Percentiles rank a stretch among this genome's conserved stretches.
Conservation (phyloP, 23 tunicate species). For the Trididemnum clinides region DNA sequence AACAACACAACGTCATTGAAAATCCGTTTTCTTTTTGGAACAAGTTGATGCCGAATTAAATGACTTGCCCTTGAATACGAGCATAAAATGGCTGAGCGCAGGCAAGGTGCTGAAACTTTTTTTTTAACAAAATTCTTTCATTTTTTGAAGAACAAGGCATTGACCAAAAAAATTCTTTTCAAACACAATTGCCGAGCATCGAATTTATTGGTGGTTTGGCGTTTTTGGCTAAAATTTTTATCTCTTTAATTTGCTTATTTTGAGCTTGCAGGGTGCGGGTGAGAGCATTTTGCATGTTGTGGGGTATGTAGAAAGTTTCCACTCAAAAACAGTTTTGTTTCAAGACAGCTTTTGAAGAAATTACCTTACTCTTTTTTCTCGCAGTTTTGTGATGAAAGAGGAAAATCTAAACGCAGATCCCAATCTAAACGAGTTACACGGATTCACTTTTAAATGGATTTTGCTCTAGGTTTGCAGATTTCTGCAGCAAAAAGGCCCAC, state of each 20-base stretch:
- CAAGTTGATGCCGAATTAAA: slow-evolving; percentile 11
- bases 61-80: neutral
- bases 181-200: slow-evolving; percentile 21
- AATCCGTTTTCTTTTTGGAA: neutral
- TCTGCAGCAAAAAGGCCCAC: neutral
- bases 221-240: neutral
- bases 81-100: slow-evolving; percentile 25
- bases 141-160: slow-evolving; percentile 5
- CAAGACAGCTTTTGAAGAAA: neutral
- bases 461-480: neutral
- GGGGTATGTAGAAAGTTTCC: slow-evolving; percentile 36
- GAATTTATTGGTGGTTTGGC: slow-evolving; percentile 24
- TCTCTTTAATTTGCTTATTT: slow-evolving; percentile 31
- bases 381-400: slow-evolving; percentile 12
- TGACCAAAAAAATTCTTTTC: slow-evolving; percentile 13
- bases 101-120: slow-evolving; percentile 19
- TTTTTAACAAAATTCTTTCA: slow-evolving; percentile 22
- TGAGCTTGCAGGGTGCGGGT: slow-evolving; percentile 39
- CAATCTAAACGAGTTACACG: neutral
- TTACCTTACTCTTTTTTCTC: slow-evolving; percentile 2
- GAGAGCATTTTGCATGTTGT: slow-evolving; percentile 30
- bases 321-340: slow-evolving; percentile 5
- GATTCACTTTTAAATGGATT: neutral
- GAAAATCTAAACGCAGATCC: slow-evolving; percentile 17
- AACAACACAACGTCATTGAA: slow-evolving; percentile 4